Percentiles rank a stretch among this genome's conserved stretches.
phyloP scores from a whole-genome alignment of 2,113 vertebrate genomes.

The Dipodomys stephensi region DNA sequence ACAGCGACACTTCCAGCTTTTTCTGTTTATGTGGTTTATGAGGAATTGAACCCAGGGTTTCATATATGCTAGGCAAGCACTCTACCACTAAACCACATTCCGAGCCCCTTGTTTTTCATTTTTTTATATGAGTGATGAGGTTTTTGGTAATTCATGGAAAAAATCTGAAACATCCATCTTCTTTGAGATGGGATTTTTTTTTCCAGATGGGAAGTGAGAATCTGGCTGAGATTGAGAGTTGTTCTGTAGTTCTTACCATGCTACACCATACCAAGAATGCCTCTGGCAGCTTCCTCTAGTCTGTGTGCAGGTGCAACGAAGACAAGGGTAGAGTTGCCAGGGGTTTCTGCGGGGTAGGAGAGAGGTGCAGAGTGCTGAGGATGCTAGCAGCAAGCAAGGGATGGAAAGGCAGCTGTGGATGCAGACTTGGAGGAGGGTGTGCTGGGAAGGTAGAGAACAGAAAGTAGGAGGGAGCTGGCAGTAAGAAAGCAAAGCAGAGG shows the following conservation, averaged over 20 bases:
- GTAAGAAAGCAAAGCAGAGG: conserved; percentile 63
- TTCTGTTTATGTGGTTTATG: no score
- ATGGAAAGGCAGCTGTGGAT: neutral
- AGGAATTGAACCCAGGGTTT: no score
- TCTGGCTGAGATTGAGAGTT: conserved; percentile 24
- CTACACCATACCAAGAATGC: neutral
- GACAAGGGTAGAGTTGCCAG: neutral
- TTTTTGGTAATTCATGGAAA: conserved; percentile 27
- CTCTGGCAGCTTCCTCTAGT: conserved; percentile 23
- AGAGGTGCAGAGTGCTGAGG: neutral
- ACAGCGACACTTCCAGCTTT: no score
- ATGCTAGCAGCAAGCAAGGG: neutral
- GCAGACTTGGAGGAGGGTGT: conserved; percentile 29
- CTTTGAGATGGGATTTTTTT: conserved; percentile 26
- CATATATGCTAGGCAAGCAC: no score
- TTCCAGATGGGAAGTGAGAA: neutral
- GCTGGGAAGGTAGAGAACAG: conserved; percentile 5
- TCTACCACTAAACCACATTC: no score
- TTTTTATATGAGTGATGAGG: neutral
- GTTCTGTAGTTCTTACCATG: conserved; percentile 14
- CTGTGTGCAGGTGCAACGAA: conserved; percentile 17
- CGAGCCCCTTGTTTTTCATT: no score
- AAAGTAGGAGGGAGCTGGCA: conserved; percentile 47
- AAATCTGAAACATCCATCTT: conserved; percentile 47
- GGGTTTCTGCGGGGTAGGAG: conserved; percentile 26